phyloP scores from a whole-genome alignment of 2,797 vertebrate genomes.

The Lophius americanus region DNA sequence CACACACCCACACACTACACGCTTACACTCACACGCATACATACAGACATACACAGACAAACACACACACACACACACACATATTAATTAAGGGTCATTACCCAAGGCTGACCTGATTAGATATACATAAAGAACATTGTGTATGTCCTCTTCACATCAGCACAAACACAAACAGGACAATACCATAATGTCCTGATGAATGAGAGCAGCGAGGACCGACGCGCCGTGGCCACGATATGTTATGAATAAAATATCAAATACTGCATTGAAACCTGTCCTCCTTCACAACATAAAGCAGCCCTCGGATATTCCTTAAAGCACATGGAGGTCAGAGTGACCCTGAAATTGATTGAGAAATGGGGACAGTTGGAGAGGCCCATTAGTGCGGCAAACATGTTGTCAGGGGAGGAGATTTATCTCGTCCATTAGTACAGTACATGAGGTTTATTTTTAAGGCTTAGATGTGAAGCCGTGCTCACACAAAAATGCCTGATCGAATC shows the following conservation, averaged over 20 bases:
- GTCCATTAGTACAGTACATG: slow-evolving; percentile 5
- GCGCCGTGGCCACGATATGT: slow-evolving; percentile 38
- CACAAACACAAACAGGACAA: slow-evolving; percentile 53
- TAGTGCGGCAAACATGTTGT: slow-evolving; percentile 42
- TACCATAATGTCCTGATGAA: slow-evolving; percentile 61
- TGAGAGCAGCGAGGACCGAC: slow-evolving; percentile 41
- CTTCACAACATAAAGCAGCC: slow-evolving; percentile 39
- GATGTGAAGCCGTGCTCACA: neutral
- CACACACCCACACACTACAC: no score
- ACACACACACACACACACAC: slow-evolving; percentile 2
- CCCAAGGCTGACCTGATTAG: slow-evolving; percentile 46
- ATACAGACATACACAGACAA: no score
- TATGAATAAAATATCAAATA: slow-evolving; percentile 73
- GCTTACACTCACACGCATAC: no score
- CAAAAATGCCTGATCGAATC: slow-evolving; percentile 4
- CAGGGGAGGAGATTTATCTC: slow-evolving; percentile 33
- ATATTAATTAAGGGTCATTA: slow-evolving; percentile 34
- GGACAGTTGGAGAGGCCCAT: slow-evolving; percentile 26
- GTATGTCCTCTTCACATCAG: slow-evolving; percentile 28
- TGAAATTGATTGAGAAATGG: slow-evolving; percentile 32
- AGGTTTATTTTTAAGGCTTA: slow-evolving; percentile 11
- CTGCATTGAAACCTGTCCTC: slow-evolving; percentile 44
- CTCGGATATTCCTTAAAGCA: slow-evolving; percentile 51
- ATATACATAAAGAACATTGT: slow-evolving; percentile 40
- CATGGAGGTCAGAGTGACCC: slow-evolving; percentile 22